phyloP scores from a whole-genome alignment of 2,113 vertebrate genomes.

The Ancistrus triradiatus region DNA sequence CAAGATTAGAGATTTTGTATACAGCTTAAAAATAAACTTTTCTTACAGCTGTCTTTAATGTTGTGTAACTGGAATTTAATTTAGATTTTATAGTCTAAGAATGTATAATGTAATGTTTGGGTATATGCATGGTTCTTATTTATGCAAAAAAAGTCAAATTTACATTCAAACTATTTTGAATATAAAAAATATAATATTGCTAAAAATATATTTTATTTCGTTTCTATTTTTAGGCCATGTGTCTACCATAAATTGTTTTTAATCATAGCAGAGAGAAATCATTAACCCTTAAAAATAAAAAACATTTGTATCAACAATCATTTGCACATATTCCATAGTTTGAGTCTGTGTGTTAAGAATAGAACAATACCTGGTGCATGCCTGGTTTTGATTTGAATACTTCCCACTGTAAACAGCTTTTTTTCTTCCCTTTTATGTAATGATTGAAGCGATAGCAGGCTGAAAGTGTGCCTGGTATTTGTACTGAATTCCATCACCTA shows the following conservation, averaged over 20 bases:
- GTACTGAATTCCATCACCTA: neutral
- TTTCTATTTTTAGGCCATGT: neutral
- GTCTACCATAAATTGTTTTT: neutral
- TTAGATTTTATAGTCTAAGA: no score
- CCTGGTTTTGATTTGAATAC: neutral
- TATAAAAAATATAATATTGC: neutral
- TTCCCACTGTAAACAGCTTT: neutral
- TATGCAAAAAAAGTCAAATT: no score
- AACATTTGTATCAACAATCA: neutral
- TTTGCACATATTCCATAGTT: neutral
- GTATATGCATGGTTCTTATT: no score
- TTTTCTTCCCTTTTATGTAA: neutral
- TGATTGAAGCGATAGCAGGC: neutral
- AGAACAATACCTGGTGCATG: conserved; percentile 21
- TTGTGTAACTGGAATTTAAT: no score
- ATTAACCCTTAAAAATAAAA: no score
- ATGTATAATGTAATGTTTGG: no score
- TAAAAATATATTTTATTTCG: neutral
- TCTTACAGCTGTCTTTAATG: no score
- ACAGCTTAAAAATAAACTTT: no score
- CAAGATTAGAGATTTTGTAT: no score
- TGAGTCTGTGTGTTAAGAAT: no score
- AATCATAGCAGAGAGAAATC: neutral
- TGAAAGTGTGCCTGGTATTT: neutral
- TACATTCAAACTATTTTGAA: no score